phyloP scores from a whole-genome alignment of 2,888 invertebrate genomes.

The Tetheella fluctuosa region DNA sequence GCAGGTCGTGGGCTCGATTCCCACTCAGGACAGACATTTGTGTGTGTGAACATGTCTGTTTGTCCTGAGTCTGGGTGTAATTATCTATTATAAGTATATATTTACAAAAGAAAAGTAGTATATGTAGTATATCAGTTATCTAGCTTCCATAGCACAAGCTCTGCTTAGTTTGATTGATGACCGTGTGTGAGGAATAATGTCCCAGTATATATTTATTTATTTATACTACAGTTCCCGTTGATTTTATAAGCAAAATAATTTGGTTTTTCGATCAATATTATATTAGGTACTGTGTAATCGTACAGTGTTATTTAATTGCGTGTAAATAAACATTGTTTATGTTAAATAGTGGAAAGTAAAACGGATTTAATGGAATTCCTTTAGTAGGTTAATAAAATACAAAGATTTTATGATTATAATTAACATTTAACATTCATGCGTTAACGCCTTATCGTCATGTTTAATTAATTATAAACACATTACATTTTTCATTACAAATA shows the following conservation, averaged over 20 bases:
- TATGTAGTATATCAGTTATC: too few relatives aligned
- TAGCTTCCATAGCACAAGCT: too few relatives aligned
- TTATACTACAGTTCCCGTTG: not conserved
- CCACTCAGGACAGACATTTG: too few relatives aligned
- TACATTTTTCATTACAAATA: slow-evolving; percentile 35
- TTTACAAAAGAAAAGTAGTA: too few relatives aligned
- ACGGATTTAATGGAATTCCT: not conserved
- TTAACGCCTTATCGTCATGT: not conserved
- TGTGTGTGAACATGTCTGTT: too few relatives aligned
- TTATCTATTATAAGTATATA: too few relatives aligned
- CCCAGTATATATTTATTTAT: too few relatives aligned
- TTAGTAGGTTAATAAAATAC: not conserved
- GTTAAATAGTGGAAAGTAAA: not conserved
- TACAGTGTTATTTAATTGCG: not conserved
- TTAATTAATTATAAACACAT: slow-evolving; percentile 4
- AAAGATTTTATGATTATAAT: slow-evolving; percentile 1
- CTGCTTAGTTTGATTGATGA: too few relatives aligned
- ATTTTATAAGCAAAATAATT: not conserved
- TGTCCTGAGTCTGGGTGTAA: too few relatives aligned
- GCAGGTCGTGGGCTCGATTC: too few relatives aligned
- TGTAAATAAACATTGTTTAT: not conserved
- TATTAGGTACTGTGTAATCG: not conserved
- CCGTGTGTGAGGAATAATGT: too few relatives aligned
- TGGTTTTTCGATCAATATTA: not conserved
- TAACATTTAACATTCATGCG: not conserved